Base-by-base conservation (phyloP, 2,888 invertebrate species). In the Steromphala cineraria region DNA sequence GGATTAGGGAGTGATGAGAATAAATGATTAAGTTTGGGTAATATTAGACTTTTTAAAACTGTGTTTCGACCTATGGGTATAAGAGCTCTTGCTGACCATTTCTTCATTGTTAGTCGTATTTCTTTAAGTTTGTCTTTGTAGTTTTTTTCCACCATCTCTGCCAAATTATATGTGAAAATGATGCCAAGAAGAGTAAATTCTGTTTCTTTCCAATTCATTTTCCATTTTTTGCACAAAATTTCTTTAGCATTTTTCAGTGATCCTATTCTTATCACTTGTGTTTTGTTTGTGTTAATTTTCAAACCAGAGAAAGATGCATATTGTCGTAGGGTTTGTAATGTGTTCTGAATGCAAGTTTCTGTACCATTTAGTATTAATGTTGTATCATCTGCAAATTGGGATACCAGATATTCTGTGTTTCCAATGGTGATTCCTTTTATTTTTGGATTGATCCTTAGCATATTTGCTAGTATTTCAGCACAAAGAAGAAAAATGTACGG, bases 361-460 rank as follows among this genome's bases (percentile, higher is more conserved):
- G 76, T 24, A 2, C 80, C 80, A 80, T 77, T 77, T 56, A 82
- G 36, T 24, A 74, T 36, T 15, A 80, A 7, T 21, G 79, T 52
- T 4, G 82, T 80, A 19, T 80, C 67, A 62, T 82, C 80, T 10
- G 80, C 80, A 71, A 75, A 78, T 56, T 80, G 77, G 8, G 24
- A 15, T 8, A 82, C 2, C n/a, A 31, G 2, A 62, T 31, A 74
- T 75, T 80, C 78, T 15, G 21, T 17, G 2, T 71, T 21, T 36
- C 67, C 67, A 21, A 75, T 31, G n/a, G 74, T 78, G 17, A 67
- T 75, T 17, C 79, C 75, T 19, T 21, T 62, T 21, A 79, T 82
- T 5, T 79, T 21, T 15, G 28, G 24, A 56, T 78, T 55, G 24
- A 53, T 52, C 52, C 46, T 79, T 75, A 81, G 56, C 31, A 71